phyloP scores from a whole-genome alignment of 2,797 vertebrate genomes.

The Crocodylus rhombifer region DNA sequence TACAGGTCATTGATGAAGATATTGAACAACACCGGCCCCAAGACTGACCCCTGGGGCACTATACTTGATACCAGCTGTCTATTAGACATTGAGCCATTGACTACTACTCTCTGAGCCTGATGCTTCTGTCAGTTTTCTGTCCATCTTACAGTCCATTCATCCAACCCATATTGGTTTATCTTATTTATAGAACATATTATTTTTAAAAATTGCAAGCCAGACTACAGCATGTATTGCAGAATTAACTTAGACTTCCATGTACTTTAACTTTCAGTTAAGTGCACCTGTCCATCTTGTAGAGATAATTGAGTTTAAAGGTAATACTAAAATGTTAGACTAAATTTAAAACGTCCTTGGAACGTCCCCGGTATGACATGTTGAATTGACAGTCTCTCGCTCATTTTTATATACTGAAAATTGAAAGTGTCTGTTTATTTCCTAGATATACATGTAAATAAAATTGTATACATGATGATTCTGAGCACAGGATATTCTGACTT shows the following conservation, averaged over 20 bases:
- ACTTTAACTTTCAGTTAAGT: neutral
- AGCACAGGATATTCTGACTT: neutral
- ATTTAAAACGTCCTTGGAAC: neutral
- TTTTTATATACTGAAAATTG: neutral
- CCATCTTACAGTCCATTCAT: too few relatives aligned
- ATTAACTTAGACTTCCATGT: neutral
- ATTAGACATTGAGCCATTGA: too few relatives aligned
- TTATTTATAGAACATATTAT: neutral
- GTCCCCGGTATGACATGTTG: neutral
- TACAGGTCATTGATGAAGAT: too few relatives aligned
- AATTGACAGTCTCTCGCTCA: neutral
- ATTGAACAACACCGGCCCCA: too few relatives aligned
- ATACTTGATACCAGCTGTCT: too few relatives aligned
- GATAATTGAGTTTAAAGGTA: neutral
- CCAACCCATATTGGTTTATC: neutral
- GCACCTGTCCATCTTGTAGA: neutral
- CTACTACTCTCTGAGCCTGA: too few relatives aligned
- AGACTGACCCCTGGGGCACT: too few relatives aligned
- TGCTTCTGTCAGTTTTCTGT: too few relatives aligned
- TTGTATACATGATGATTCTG: too few relatives aligned
- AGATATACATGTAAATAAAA: too few relatives aligned
- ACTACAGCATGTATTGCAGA: neutral
- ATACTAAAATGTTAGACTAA: neutral
- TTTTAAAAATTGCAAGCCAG: neutral
- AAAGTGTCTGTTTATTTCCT: too few relatives aligned